phyloP scores from a whole-genome alignment of 1,140 invertebrate genomes.

The Heliconius hermathena region DNA sequence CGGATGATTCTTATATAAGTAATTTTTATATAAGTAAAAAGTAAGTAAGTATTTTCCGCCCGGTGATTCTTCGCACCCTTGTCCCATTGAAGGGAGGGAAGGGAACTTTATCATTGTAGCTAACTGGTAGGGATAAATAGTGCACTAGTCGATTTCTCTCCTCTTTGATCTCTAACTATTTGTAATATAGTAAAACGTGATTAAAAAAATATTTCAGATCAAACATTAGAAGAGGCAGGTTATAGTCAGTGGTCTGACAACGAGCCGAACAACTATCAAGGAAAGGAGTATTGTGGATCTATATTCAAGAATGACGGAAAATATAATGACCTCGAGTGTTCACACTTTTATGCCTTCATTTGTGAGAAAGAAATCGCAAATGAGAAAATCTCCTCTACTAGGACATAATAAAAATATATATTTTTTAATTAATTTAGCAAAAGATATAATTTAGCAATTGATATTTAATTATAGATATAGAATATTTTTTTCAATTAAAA shows the following conservation, averaged over 20 bases:
- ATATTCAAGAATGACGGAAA: slow-evolving; percentile 53
- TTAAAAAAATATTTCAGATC: slow-evolving; percentile 43
- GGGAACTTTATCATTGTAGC: no score
- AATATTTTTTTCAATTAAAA: no score
- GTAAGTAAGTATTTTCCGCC: no score
- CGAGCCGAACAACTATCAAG: slow-evolving; percentile 57
- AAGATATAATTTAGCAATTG: not conserved
- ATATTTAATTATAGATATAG: no score
- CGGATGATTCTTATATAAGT: no score
- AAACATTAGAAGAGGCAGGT: slow-evolving; percentile 58
- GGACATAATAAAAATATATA: not conserved
- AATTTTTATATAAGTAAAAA: no score
- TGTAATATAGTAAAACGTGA: no score
- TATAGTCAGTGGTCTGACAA: slow-evolving; percentile 51
- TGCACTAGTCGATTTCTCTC: no score
- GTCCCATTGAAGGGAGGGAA: no score
- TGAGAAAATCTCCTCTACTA: not conserved
- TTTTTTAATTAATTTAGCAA: not conserved
- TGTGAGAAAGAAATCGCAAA: slow-evolving; percentile 56
- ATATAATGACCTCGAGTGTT: slow-evolving; percentile 56
- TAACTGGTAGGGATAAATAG: no score
- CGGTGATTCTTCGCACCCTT: no score
- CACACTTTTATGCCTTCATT: slow-evolving; percentile 47
- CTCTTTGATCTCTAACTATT: no score
- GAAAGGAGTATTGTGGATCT: slow-evolving; percentile 58